Evolutionary conservation across 2,113 vertebrate species (phyloP).

Genomic region (Xiphophorus maculatus): DNA sequence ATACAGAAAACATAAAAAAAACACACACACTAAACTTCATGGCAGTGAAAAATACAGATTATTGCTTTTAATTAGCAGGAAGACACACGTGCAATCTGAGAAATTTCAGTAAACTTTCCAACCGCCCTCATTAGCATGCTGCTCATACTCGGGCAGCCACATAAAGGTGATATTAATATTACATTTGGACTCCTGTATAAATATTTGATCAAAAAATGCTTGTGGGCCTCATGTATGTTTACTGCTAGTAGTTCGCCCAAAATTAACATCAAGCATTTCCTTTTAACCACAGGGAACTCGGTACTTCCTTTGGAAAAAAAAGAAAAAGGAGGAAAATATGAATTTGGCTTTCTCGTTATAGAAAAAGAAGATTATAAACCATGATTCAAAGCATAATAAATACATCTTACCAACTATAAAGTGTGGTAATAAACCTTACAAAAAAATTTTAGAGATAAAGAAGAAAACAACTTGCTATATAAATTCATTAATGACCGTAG

Average conservation of each 20-base stretch:
- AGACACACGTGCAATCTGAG: conserved; percentile 28
- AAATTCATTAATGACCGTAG: background rate
- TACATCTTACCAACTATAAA: conserved; percentile 7
- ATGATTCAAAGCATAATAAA: conserved; percentile 28
- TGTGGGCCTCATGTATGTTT: conserved; percentile 69
- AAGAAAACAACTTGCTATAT: background rate
- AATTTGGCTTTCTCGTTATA: conserved; percentile 50
- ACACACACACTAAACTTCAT: background rate
- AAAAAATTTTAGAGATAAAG: background rate
- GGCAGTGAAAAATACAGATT: background rate
- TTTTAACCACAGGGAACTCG: conserved; percentile 59
- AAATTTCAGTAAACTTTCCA: conserved; percentile 43
- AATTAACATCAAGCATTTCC: conserved; percentile 75
- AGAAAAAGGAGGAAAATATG: conserved; percentile 32
- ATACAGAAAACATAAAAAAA: background rate
- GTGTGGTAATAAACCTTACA: conserved; percentile 21
- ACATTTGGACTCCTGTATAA: conserved; percentile 74
- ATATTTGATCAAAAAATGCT: conserved; percentile 77
- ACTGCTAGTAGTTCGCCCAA: conserved; percentile 68
- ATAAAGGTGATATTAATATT: conserved; percentile 79
- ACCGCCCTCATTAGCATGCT: conserved; percentile 64
- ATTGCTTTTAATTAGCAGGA: conserved; percentile 17
- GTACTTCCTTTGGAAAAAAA: conserved; percentile 64
- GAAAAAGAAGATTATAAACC: conserved; percentile 36
- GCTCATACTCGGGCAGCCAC: conserved; percentile 67